Evolutionary conservation across 1,140 invertebrate species (phyloP).

Genomic region (Zaprionus taronus): DNA sequence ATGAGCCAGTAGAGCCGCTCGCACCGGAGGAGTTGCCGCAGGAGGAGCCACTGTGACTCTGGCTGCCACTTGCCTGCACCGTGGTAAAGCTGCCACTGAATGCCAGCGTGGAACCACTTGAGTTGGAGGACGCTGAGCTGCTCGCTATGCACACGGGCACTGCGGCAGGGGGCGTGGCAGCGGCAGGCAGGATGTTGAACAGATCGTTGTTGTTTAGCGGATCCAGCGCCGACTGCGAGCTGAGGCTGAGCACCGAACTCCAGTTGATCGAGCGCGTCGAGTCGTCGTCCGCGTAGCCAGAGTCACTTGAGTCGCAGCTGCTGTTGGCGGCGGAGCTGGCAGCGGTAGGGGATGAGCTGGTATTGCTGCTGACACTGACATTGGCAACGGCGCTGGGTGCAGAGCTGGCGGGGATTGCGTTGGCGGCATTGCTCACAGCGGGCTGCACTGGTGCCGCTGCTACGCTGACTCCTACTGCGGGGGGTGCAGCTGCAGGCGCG

Average conservation of each 20-base stretch:
- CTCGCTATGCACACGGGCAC: conserved; percentile 67
- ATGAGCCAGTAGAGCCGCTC: conserved; percentile 7
- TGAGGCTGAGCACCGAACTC: conserved; percentile 94
- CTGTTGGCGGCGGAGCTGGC: conserved; percentile 59
- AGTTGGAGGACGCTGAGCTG: conserved; percentile 17
- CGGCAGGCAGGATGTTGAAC: conserved; percentile 85
- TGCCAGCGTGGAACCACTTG: conserved; percentile 50
- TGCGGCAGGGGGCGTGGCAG: conserved; percentile 72
- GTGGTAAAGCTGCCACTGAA: conserved; percentile 80
- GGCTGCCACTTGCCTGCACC: conserved; percentile 40
- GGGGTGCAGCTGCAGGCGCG: conserved; percentile 58
- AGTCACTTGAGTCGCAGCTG: conserved; percentile 87
- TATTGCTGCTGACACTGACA: conserved; percentile 10
- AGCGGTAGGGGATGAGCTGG: conserved; percentile 11
- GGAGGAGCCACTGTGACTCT: background rate
- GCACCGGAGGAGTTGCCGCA: background rate
- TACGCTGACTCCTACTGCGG: conserved; percentile 44
- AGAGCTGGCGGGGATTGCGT: conserved; percentile 10
- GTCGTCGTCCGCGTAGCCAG: conserved; percentile 92
- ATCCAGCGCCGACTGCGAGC: conserved; percentile 92
- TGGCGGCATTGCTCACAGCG: conserved; percentile 5
- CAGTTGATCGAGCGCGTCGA: conserved; percentile 92
- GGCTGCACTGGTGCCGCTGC: conserved; percentile 11
- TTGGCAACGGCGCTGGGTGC: conserved; percentile 22
- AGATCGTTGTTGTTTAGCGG: conserved; percentile 92